Evolutionary conservation across 1,140 invertebrate species (phyloP), one percentile per base, ranked within the genome.

Genomic region (Phocides pigmalion): DNA sequence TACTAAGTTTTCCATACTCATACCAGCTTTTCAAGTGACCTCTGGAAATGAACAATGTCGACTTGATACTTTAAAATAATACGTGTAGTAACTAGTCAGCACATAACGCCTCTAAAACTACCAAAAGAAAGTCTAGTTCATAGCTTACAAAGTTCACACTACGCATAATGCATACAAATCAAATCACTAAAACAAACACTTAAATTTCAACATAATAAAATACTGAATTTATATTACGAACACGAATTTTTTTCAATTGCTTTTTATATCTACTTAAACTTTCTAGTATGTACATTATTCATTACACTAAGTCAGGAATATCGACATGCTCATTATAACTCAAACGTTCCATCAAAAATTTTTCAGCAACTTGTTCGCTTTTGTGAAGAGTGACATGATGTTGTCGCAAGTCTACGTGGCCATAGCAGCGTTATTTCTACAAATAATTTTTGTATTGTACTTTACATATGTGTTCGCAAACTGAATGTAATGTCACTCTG

Each of bases 321-420:
- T 76, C 69, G 75, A 87, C 72, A 75, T 83, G 86, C 84, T 90
- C 86, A 89, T 87, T 87, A 90, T 81, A 89, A 79, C 67, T 74
- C 62, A 66, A 28, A 74, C 44, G 56, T 72, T 64, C 63, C 59
- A 70, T 71, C 58, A 62, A 51, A 44, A 62, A 39, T 35, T 54
- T 20, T 32, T n/a, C 49, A 53, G 9, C 50, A 37, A 53, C 5
- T 39, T 37, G 32, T 37, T 53, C 15, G 32, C 28, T 14, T 37
- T 50, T 28, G 14, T 6, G 22, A 25, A 41, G 8, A 41, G 39
- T 41, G 39, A 41, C 39, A 41, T 35, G 32, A n/a, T 35, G 11
- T 35, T 12, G 3, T 35, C 25, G 25, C 25, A 35, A 35, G n/a
- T 35, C 4, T 35, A n/a, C 8, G 28, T 4, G 8, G 11, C 0